phyloP scores from a whole-genome alignment of 2,797 vertebrate species.

The Ciconia nigra region DNA sequence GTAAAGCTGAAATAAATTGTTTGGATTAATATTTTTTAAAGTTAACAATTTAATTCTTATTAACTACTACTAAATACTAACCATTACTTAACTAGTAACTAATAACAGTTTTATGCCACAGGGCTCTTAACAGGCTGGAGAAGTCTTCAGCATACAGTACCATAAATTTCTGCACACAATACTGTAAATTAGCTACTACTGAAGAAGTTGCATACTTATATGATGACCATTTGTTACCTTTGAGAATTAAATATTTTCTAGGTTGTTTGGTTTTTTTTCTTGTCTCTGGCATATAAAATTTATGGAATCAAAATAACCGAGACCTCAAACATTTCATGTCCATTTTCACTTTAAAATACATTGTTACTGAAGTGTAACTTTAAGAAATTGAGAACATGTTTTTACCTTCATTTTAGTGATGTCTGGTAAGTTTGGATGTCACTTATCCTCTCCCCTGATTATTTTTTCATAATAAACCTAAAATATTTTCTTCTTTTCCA shows the following conservation, averaged over 20 bases:
- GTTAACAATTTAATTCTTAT: neutral
- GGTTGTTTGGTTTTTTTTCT: neutral
- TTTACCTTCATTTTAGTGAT: neutral
- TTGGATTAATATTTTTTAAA: neutral
- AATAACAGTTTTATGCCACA: neutral
- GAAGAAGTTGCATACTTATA: neutral
- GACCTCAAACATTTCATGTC: neutral
- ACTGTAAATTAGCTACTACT: neutral
- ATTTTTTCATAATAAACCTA: neutral
- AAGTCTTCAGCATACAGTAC: neutral
- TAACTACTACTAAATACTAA: neutral
- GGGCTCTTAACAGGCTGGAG: neutral
- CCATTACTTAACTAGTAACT: neutral
- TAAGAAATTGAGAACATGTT: neutral
- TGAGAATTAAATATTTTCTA: neutral
- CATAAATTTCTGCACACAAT: neutral
- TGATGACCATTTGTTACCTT: neutral
- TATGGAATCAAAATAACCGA: neutral
- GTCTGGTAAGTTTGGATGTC: neutral
- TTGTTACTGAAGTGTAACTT: neutral
- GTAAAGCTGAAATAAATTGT: neutral
- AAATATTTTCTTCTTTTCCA: neutral
- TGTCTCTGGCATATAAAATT: neutral
- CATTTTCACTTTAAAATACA: neutral
- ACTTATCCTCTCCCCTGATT: neutral